Evolutionary conservation across 2,888 invertebrate genomes (phyloP).

Genomic region (Habrosyne pyritoides): DNA sequence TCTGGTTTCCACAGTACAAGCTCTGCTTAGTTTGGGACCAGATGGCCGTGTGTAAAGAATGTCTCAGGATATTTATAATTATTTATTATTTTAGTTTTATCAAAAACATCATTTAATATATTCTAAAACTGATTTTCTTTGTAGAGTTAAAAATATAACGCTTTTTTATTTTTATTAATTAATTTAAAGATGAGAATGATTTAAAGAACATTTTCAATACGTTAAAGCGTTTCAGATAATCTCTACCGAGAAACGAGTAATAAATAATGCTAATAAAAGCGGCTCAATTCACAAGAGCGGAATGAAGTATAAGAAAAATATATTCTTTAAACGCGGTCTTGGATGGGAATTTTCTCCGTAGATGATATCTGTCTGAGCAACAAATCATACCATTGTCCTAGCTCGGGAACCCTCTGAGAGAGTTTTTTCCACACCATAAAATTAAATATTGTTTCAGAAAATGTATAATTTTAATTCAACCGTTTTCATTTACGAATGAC

Average conservation of each 20-base stretch:
- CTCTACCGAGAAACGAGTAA: conserved; percentile 28
- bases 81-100: too few relatives aligned
- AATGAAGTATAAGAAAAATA: conserved; percentile 43
- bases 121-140: too few relatives aligned
- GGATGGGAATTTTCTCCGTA: conserved; percentile 38
- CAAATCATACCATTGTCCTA: conserved; percentile 75
- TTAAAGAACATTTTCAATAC: conserved; percentile 16
- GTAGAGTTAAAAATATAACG: too few relatives aligned
- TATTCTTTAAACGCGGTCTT: conserved; percentile 40
- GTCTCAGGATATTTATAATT: too few relatives aligned
- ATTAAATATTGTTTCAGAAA: conserved; percentile 68
- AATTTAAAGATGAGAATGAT: background rate
- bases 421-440: conserved; percentile 75
- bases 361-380: conserved; percentile 60
- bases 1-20: too few relatives aligned
- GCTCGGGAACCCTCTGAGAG: conserved; percentile 44
- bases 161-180: too few relatives aligned
- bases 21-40: too few relatives aligned
- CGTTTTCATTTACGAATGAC: conserved; percentile 33
- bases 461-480: conserved; percentile 59
- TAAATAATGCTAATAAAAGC: conserved; percentile 59
- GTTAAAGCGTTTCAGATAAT: conserved; percentile 38
- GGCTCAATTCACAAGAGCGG: conserved; percentile 28
- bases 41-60: too few relatives aligned
- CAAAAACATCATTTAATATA: too few relatives aligned